Percentiles rank a stretch among this genome's conserved stretches.
These are phyloP conservation scores for Cossypha caffra DNA, from an alignment of 2,797 vertebrate genomes.

Conservation along the genomic window DNA sequence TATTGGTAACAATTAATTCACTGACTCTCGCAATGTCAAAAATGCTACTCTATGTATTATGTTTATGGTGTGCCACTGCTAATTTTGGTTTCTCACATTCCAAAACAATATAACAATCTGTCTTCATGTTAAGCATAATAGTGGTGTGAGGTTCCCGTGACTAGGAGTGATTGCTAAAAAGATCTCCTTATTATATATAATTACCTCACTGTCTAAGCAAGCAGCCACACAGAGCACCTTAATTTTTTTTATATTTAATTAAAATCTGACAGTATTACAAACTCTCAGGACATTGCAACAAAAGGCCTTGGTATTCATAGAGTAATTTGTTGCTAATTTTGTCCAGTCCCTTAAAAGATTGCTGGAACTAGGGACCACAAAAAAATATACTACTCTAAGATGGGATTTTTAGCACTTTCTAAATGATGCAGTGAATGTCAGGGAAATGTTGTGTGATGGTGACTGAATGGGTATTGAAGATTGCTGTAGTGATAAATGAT, in stretches of 20 bases:
- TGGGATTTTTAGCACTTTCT: slow-evolving; percentile 74
- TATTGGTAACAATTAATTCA: neutral
- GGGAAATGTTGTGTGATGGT: slow-evolving; percentile 66
- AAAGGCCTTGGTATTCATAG: slow-evolving; percentile 59
- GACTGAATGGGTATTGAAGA: slow-evolving; percentile 73
- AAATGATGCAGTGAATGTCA: slow-evolving; percentile 74
- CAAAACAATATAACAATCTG: slow-evolving; percentile 42
- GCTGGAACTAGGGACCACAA: slow-evolving; percentile 64
- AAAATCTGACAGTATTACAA: slow-evolving; percentile 59
- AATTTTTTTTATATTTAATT: slow-evolving; percentile 75
- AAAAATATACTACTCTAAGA: slow-evolving; percentile 71
- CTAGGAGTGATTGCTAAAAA: slow-evolving; percentile 52
- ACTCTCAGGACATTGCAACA: slow-evolving; percentile 50
- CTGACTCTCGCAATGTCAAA: neutral
- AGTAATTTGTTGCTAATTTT: slow-evolving; percentile 71
- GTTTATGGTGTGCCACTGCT: neutral
- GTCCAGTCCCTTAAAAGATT: slow-evolving; percentile 67
- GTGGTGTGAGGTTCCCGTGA: slow-evolving; percentile 36
- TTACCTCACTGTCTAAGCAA: slow-evolving; percentile 73
- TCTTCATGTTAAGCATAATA: slow-evolving; percentile 47
- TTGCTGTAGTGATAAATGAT: slow-evolving; percentile 55
- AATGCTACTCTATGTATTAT: neutral
- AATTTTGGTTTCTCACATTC: slow-evolving; percentile 63
- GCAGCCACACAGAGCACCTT: slow-evolving; percentile 59
- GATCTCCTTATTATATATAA: slow-evolving; percentile 63